These are phyloP conservation scores for Clavelina lepadiformis DNA, from an alignment of 23 tunicate genomes.

Conservation along the genomic window DNA sequence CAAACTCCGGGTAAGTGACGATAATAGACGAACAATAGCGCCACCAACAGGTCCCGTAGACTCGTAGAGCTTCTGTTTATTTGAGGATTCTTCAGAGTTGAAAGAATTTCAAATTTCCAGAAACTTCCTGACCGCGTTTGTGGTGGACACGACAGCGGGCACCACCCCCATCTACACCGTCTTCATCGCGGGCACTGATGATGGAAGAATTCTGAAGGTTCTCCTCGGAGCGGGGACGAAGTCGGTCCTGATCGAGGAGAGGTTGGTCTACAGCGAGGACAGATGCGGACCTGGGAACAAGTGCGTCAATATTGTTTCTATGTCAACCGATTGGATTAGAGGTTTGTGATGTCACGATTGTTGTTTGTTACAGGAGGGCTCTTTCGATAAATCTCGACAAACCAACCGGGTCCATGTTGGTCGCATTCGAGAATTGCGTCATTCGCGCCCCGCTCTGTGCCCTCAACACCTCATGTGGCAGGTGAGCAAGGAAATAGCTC, in stretches of 20 bases:
- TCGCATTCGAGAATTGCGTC: constrained; percentile 50
- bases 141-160: constrained; percentile 37
- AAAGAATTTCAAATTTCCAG: constrained; percentile 10
- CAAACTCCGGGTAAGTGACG: constrained; percentile 20
- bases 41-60: no score
- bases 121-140: constrained; percentile 42
- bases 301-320: background rate
- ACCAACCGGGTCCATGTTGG: constrained; percentile 26
- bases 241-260: constrained; percentile 29
- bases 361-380: no score
- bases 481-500: background rate
- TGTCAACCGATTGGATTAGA: background rate
- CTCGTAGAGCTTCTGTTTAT: no score
- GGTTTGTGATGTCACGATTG: background rate
- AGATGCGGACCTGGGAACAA: constrained; percentile 28
- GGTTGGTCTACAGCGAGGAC: constrained; percentile 45
- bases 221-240: background rate
- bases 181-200: constrained; percentile 49
- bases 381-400: constrained; percentile 35
- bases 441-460: constrained; percentile 58
- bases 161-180: constrained; percentile 24
- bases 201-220: constrained; percentile 63
- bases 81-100: no score
- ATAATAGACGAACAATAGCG: no score
- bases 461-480: background rate